Evolutionary conservation across 2,797 vertebrate species (phyloP).

Genomic region (Apogon talboti): DNA sequence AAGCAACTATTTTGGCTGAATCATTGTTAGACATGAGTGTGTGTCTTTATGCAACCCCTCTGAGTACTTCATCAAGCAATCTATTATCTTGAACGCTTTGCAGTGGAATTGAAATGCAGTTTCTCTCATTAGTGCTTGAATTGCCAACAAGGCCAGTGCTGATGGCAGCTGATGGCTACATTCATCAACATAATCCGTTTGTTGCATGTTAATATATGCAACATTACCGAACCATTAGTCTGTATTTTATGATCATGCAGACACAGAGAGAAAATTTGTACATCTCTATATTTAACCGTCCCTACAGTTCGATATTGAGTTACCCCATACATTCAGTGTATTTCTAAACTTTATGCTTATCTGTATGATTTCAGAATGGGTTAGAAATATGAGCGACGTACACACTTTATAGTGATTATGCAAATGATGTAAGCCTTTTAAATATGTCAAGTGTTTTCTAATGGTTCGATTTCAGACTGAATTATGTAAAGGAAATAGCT

Average conservation of each 20-base stretch:
- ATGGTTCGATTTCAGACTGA: background rate
- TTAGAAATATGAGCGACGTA: background rate
- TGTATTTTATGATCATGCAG: conserved; percentile 39
- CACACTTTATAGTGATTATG: conserved; percentile 1
- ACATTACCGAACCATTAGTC: conserved; percentile 47
- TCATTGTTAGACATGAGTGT: conserved; percentile 17
- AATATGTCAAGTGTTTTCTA: conserved; percentile 3
- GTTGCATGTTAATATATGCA: conserved; percentile 42
- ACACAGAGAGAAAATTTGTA: conserved; percentile 1
- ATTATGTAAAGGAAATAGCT: background rate
- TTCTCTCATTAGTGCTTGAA: conserved; percentile 54
- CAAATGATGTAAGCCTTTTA: background rate
- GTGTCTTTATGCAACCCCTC: conserved; percentile 15
- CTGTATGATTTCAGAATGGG: background rate
- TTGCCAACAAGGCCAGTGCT: conserved; percentile 46
- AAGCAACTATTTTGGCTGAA: conserved; percentile 29
- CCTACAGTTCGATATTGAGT: background rate
- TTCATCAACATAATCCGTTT: conserved; percentile 42
- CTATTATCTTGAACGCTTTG: conserved; percentile 35
- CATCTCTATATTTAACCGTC: background rate
- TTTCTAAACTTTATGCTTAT: background rate
- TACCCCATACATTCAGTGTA: background rate
- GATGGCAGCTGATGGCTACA: conserved; percentile 42
- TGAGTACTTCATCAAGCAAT: conserved; percentile 45
- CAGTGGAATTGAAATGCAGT: conserved; percentile 42